Conservation (phyloP, 2,113 vertebrate genomes). For the Malurus elegans region DNA sequence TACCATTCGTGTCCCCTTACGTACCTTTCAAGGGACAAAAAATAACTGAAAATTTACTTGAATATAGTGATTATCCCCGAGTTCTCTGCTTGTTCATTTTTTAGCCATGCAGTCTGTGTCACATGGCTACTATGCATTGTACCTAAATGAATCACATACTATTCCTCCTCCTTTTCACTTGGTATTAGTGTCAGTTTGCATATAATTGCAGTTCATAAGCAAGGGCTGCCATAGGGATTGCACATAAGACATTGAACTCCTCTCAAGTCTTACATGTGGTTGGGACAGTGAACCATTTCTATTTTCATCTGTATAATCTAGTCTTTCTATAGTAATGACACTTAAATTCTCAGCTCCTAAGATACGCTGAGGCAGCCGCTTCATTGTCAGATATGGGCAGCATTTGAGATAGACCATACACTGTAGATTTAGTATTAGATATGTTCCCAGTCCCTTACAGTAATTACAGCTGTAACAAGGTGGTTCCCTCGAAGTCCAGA, state of each 20-base stretch:
- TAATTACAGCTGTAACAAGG: background rate
- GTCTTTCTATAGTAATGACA: background rate
- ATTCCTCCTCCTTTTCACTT: background rate
- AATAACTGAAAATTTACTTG: background rate
- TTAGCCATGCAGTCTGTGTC: fast-evolving
- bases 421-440: background rate
- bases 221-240: background rate
- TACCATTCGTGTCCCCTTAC: no score
- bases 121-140: background rate
- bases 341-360: background rate
- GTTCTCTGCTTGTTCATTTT: background rate
- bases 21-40: background rate
- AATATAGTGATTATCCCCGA: background rate
- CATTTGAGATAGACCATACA: background rate
- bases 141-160: background rate
- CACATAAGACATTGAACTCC: background rate
- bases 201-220: background rate
- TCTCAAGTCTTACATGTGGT: background rate
- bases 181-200: background rate
- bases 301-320: background rate
- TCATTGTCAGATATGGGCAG: background rate
- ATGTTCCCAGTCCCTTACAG: background rate
- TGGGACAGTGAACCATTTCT: background rate
- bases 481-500: background rate
- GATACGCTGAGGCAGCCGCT: background rate